Base-by-base conservation (phyloP, 2,888 invertebrate genomes). In the Escarpia spicata region DNA sequence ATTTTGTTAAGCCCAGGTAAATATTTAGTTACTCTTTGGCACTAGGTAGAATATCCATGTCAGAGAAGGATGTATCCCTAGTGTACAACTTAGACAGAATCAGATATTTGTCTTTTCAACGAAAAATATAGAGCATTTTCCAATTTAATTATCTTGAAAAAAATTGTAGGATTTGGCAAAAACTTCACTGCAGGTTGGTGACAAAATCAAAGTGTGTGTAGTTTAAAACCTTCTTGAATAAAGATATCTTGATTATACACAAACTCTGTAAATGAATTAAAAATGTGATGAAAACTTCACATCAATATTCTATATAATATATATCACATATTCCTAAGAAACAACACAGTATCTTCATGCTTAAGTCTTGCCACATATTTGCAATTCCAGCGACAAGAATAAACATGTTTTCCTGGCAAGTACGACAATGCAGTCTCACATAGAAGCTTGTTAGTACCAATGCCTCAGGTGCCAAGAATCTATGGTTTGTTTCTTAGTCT, bases 341-440 rank as follows among this genome's bases (percentile, higher is more conserved):
- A 26, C 26, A 75, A 26, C 26, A 75, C 75, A 26, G 26, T 52
- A 15, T 52, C 37, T 52, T 19, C 19, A 75, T 75, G 6, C 6
- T 75, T 26, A 75, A 75, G 75, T 75, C 75, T 19, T 26, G 26
- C 6, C 75, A 75, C 19, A 26, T 26, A n/a, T 75, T 19, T 75
- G 60, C 15, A 60, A 60, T 60, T 60, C 60, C 60, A 60, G 75
- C 75, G n/a, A 75, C 75, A 75, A 75, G 75, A 75, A 75, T 75
- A 75, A 26, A 52, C 19, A 6, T 75, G 75, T 75, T 75, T 75
- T 75, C n/a, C 75, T n/a, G 26, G 75, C n/a, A 75, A 75, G 19
- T 75, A 75, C 75, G 6, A 75, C n/a, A n/a, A 75, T 26, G n/a
- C 75, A 75, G n/a, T 19, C 15, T 26, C 75, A 75, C 75, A 75